Base-by-base conservation (phyloP, 2,797 vertebrate genomes). In the Cheirogaleus major region DNA sequence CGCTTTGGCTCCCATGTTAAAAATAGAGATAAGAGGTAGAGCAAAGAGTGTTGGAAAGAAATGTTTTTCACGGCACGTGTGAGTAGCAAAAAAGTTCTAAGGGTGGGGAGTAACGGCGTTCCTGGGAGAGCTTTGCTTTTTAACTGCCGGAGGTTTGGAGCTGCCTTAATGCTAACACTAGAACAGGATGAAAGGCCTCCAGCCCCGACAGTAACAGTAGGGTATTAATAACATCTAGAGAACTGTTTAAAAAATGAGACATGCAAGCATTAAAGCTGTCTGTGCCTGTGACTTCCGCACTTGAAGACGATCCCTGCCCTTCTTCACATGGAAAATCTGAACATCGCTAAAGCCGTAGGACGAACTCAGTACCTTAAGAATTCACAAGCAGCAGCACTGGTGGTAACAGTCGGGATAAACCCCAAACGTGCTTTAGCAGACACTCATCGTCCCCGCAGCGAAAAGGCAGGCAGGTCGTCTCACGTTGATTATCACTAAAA, bases 91-190 rank as follows among this genome's bases (percentile, higher is more conserved):
- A 25, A 25, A 75, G 32, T 17, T 41, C 61, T 20, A 1, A 20
- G 30, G 23, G 22, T 1, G 1, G 63, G 57, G 35, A 25, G 1
- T 38, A 3, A 48, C 35, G 55, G 30, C 50, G 7, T 22, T 13
- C 38, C 79, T 25, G 22, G 22, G 35, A 7, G 27, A 43, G 50
- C 70, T 48, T 38, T 87, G 63, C 35, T 52, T 67, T 59, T 41
- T 25, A 65, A 41, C 23, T 25, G 0, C 65, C 38, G 17, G 35
- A 48, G 22, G n/a, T 65, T 43, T 35, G n/a, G 63, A 59, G 18
- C 70, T n/a, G 50, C 72, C 86, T 91, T 41, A 8, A 18, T 70
- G 52, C 90, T 81, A 45, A 94, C 75, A 78, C 84, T 92, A 7
- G 55, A 41, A 59, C 18, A 7, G 48, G n/a, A 17, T 63, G 35